A percentile compares a stretch with the other conserved stretches of the same genome.
Evolutionary conservation across 1,140 invertebrate genomes (phyloP).

Genomic region (Sarcophaga peregrina): DNA sequence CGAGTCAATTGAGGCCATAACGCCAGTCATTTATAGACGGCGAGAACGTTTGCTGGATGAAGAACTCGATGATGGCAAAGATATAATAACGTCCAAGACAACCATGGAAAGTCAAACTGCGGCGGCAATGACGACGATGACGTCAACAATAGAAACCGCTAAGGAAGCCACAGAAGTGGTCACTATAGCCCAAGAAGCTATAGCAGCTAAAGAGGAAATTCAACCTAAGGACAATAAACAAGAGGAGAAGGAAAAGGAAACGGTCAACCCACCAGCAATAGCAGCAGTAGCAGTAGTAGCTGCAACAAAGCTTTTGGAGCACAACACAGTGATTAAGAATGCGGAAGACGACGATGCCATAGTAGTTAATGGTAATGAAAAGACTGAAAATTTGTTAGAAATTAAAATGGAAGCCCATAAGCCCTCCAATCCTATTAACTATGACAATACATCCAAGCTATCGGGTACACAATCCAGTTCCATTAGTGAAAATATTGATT

Average conservation of each 20-base stretch:
- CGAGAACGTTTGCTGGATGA: constrained; percentile 63
- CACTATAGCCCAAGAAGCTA: background rate
- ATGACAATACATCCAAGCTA: constrained; percentile 52
- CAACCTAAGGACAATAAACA: background rate
- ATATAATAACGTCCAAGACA: constrained; percentile 61
- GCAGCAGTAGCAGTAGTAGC: background rate
- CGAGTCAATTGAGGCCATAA: constrained; percentile 72
- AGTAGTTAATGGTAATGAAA: constrained; percentile 34
- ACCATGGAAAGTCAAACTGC: constrained; percentile 1
- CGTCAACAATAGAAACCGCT: background rate
- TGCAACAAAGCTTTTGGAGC: background rate
- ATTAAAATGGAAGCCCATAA: background rate
- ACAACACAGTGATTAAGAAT: background rate
- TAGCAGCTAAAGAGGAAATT: background rate
- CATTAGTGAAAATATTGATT: constrained; percentile 60
- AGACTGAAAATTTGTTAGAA: constrained; percentile 37
- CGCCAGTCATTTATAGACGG: constrained; percentile 76
- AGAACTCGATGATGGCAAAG: constrained; percentile 64
- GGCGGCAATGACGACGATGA: background rate
- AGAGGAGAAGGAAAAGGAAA: background rate
- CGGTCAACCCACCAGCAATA: background rate
- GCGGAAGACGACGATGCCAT: background rate
- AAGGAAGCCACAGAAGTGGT: background rate
- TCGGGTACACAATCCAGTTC: constrained; percentile 58
- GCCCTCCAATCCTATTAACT: constrained; percentile 10